phyloP scores from a whole-genome alignment of 2,797 vertebrate genomes.

The Myotis planiceps region DNA sequence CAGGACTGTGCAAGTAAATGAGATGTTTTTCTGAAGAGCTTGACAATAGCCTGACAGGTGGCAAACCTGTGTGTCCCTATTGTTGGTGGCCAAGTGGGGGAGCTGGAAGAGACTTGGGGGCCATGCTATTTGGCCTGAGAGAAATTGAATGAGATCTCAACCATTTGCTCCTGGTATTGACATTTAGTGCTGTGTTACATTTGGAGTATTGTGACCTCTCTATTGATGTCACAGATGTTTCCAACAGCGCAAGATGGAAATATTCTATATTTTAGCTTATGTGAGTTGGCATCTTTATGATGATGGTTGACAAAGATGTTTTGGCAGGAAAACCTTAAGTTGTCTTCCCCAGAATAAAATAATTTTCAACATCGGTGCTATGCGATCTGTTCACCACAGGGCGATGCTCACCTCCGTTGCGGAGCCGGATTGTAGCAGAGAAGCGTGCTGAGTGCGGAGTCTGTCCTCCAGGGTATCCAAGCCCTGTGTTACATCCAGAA shows the following conservation, averaged over 20 bases:
- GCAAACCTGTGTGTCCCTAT: accelerated
- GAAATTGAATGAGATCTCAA: background rate
- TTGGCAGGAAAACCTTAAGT: background rate
- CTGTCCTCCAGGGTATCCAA: background rate
- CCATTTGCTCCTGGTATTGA: accelerated
- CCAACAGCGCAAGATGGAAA: background rate
- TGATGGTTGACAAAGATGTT: background rate
- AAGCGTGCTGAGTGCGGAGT: background rate
- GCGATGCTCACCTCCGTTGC: accelerated
- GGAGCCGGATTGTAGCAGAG: accelerated
- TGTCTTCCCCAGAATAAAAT: background rate
- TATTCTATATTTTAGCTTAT: accelerated
- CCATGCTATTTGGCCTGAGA: accelerated
- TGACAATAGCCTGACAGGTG: accelerated
- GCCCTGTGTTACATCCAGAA: background rate
- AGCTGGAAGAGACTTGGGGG: accelerated
- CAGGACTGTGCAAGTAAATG: accelerated
- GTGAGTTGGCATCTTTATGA: background rate
- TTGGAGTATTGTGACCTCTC: accelerated
- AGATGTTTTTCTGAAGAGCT: background rate
- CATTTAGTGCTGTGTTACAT: accelerated
- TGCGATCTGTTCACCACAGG: accelerated
- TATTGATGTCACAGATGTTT: accelerated
- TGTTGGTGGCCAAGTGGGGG: accelerated
- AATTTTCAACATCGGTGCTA: accelerated